Evolutionary conservation across 2,797 vertebrate species (phyloP).

Genomic region (Harpagifer antarcticus): DNA sequence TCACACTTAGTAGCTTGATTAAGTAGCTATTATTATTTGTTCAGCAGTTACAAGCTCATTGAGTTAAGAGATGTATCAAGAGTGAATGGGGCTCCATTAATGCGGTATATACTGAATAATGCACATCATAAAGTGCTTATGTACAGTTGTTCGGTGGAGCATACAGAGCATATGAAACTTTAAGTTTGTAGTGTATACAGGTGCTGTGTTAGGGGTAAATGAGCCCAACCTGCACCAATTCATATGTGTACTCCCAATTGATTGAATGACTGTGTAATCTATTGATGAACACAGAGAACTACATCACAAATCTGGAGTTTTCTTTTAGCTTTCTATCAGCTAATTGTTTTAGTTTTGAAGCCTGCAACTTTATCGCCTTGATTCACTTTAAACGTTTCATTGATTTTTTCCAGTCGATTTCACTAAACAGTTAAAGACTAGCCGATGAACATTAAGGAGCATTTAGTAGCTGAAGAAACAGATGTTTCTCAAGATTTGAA

Average conservation of each 20-base stretch:
- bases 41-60: slow-evolving; percentile 4
- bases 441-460: not conserved
- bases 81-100: not conserved
- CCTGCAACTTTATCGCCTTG: not conserved
- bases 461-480: not conserved
- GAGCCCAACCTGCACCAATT: slow-evolving; percentile 6
- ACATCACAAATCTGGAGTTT: not conserved
- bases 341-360: not conserved
- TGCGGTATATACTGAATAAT: not conserved
- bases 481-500: not conserved
- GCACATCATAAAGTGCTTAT: not conserved
- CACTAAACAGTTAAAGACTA: not conserved
- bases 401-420: not conserved
- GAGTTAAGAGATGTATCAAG: slow-evolving; percentile 8
- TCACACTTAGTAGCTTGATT: slow-evolving; percentile 5
- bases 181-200: not conserved
- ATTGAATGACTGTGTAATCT: not conserved
- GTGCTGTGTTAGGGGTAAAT: not conserved
- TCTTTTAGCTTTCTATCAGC: not conserved
- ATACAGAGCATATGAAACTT: not conserved
- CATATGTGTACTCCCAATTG: not conserved
- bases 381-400: not conserved
- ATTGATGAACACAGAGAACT: not conserved
- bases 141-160: not conserved
- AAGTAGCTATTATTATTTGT: not conserved